Base-by-base conservation (phyloP, 2,797 vertebrate species). In the Bradypodion pumilum region DNA sequence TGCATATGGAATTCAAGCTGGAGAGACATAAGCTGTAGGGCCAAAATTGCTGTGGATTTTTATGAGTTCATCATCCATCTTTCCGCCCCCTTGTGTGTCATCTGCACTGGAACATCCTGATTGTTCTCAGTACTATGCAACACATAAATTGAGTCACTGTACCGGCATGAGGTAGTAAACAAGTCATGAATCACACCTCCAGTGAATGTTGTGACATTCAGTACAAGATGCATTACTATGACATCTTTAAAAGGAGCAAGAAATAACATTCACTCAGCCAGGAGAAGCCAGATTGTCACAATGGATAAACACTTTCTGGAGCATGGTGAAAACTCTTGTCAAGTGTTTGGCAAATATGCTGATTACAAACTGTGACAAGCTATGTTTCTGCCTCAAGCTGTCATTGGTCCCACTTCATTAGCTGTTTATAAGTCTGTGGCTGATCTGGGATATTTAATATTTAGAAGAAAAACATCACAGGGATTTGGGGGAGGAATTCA, bases 371-470 rank as follows among this genome's bases (percentile, higher is more conserved):
- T 74, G 72, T 52, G 74, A 35, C 62, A 74, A 74, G 74, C 62
- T 76, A 75, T 70, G 44, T 42, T 13, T 86, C 92, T 83, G 82
- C 82, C 81, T 88, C 84, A 46, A 70, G 23, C 49, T 44, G 59
- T 32, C 19, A 29, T 59, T 75, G 66, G 81, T 6, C 42, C 23
- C 15, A 74, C 5, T 85, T 90, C 81, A 82, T 42, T 84, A 27
- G 52, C 74, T 32, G 88, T 46, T 78, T 86, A 37, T 65, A 68
- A 2, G 72, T n/a, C 56, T 86, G 29, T 46, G 77, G 7, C 25
- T 66, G 59, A 81, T 65, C 21, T 60, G 1, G 2, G 59, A 73
- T 80, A 2, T 9, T 52, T 77, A 42, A 65, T 63, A 32, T 72
- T 63, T 76, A 69, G 65, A 81, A 77, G 72, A 27, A 62, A 29